Conservation (phyloP, 1,140 invertebrate species). For the Micrasema longulum region DNA sequence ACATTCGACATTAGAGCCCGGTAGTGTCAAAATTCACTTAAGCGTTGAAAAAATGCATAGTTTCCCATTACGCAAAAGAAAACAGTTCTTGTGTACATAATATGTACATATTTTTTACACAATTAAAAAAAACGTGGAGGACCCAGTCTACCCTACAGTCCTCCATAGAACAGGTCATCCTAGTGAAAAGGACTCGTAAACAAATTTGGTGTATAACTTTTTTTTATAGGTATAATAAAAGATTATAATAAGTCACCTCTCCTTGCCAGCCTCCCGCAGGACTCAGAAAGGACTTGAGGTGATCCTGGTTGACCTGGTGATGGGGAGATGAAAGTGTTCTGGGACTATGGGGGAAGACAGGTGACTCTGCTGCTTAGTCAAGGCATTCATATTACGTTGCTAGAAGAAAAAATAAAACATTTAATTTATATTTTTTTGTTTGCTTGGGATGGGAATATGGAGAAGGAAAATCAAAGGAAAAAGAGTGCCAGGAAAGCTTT, state of each 20-base stretch:
- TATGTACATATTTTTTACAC: not conserved
- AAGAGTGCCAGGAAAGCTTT: too few species aligned
- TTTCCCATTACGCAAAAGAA: not conserved
- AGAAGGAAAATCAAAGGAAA: not conserved
- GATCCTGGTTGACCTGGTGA: conserved; percentile 5
- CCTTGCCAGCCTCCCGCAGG: conserved; percentile 15
- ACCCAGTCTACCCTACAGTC: not conserved
- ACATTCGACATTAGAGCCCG: too few species aligned
- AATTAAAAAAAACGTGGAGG: not conserved
- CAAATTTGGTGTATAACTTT: too few species aligned
- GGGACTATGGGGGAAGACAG: not conserved
- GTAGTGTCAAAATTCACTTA: too few species aligned
- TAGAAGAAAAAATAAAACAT: conserved; percentile 3
- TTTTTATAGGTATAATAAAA: too few species aligned
- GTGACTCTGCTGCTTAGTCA: conserved; percentile 11
- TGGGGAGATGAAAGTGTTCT: not conserved
- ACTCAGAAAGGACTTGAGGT: conserved; percentile 23
- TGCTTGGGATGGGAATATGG: not conserved
- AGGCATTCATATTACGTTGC: conserved; percentile 7
- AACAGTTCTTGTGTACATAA: not conserved
- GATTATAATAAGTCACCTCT: too few species aligned
- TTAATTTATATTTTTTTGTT: not conserved
- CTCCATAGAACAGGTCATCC: not conserved
- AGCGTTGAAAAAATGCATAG: too few species aligned
- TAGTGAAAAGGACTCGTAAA: too few species aligned